Conservation (phyloP, 2,888 invertebrate species). For the Aproaerema taeniolella region DNA sequence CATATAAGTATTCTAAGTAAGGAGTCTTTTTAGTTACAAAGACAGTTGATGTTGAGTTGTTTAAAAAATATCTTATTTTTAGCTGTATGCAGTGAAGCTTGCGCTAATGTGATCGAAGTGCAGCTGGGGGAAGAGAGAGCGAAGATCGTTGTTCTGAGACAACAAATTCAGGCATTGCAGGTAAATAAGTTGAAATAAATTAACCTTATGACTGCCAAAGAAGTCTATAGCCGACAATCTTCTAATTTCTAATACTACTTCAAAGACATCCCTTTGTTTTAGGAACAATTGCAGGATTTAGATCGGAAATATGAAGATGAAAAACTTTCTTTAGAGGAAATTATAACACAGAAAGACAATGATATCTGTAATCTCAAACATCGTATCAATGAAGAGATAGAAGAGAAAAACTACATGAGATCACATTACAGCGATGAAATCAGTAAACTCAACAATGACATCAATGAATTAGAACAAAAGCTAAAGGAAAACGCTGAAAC, state of each 20-base stretch:
- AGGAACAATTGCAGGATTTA: constrained; percentile 43
- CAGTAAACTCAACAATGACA: constrained; percentile 49
- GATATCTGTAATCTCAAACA: constrained; percentile 51
- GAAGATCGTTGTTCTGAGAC: constrained; percentile 47
- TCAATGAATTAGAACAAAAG: constrained; percentile 54
- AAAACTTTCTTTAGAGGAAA: constrained; percentile 31
- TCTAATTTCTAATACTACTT: background rate
- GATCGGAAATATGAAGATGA: constrained; percentile 38
- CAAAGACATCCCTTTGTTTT: constrained; percentile 13
- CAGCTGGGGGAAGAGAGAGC: constrained; percentile 62
- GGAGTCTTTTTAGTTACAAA: constrained; percentile 17
- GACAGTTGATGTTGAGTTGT: no score
- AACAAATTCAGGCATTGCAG: constrained; percentile 53
- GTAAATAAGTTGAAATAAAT: constrained; percentile 26
- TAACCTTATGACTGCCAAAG: no score
- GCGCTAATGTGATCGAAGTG: constrained; percentile 64
- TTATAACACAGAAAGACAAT: constrained; percentile 44
- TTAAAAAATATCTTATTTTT: no score
- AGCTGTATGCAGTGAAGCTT: constrained; percentile 62
- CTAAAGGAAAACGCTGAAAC: constrained; percentile 43
- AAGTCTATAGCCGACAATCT: no score
- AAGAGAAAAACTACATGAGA: constrained; percentile 46
- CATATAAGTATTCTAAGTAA: background rate
- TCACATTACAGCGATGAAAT: constrained; percentile 42
- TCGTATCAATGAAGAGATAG: constrained; percentile 54